Conservation (phyloP, 1,140 invertebrate genomes). For the Atopsyche davidsoni region DNA sequence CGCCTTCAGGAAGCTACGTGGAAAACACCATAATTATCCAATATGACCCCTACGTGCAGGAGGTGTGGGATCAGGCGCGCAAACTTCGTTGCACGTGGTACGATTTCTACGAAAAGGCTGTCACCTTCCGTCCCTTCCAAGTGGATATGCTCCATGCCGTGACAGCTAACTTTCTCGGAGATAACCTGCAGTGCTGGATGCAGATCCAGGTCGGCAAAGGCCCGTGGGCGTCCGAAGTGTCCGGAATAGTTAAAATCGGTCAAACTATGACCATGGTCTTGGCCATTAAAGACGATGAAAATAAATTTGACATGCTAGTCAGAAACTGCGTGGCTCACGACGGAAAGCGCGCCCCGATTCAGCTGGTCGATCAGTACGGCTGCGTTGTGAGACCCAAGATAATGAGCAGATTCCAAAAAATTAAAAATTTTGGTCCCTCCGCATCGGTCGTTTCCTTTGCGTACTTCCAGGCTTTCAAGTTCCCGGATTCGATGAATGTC, state of each 20-base stretch:
- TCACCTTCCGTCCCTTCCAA: slow-evolving; percentile 89
- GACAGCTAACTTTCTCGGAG: slow-evolving; percentile 89
- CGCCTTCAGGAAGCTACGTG: slow-evolving; percentile 84
- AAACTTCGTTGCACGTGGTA: slow-evolving; percentile 90
- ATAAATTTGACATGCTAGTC: slow-evolving; percentile 93
- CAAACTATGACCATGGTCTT: slow-evolving; percentile 95
- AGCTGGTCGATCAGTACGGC: slow-evolving; percentile 85
- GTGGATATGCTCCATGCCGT: slow-evolving; percentile 92
- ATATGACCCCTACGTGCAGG: slow-evolving; percentile 91
- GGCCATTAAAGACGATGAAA: slow-evolving; percentile 92
- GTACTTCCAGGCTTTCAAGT: slow-evolving; percentile 95
- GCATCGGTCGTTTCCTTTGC: slow-evolving; percentile 91
- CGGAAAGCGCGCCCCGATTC: slow-evolving; percentile 85
- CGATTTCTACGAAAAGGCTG: slow-evolving; percentile 91
- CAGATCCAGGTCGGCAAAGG: slow-evolving; percentile 92
- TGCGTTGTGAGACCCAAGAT: slow-evolving; percentile 90
- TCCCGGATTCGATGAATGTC: slow-evolving; percentile 95
- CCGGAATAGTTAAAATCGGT: slow-evolving; percentile 90
- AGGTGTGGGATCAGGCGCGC: slow-evolving; percentile 78
- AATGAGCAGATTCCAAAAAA: slow-evolving; percentile 93
- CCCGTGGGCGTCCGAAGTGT: slow-evolving; percentile 90
- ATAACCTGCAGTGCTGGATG: slow-evolving; percentile 95
- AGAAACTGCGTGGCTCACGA: slow-evolving; percentile 92
- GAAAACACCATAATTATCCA: slow-evolving; percentile 94
- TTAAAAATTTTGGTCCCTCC: slow-evolving; percentile 90